Conservation (phyloP, 2,113 vertebrate species). For the Ciconia maguari region DNA sequence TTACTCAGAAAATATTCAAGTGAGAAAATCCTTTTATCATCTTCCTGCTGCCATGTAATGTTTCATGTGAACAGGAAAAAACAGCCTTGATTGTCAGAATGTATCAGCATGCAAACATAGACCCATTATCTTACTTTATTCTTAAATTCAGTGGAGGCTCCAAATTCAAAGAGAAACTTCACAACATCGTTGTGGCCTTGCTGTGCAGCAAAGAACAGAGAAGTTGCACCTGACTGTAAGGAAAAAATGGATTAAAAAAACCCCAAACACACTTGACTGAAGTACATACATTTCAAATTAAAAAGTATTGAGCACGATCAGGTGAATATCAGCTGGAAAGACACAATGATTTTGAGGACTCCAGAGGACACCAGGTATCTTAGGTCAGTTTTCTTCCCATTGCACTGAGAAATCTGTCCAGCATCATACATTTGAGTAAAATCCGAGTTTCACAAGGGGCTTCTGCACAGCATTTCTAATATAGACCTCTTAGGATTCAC, state of each 20-base stretch:
- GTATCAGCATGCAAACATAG: not conserved
- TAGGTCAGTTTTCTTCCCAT: not conserved
- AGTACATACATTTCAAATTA: not conserved
- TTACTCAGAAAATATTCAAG: not conserved
- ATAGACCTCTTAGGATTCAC: not conserved
- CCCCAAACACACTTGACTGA: not conserved
- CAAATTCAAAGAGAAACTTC: conserved; percentile 93
- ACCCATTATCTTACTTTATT: conserved; percentile 82
- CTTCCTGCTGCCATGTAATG: not conserved
- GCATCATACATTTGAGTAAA: not conserved
- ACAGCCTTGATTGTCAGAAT: not conserved
- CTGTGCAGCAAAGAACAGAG: conserved; percentile 94
- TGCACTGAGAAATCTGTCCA: not conserved
- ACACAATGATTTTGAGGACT: not conserved
- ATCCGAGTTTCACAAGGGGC: not conserved
- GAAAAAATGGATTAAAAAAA: not conserved
- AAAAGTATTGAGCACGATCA: not conserved
- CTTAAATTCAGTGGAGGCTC: conserved; percentile 93
- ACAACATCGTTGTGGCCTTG: conserved; percentile 91
- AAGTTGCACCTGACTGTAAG: conserved; percentile 90
- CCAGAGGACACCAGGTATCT: not conserved
- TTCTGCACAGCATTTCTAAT: not conserved
- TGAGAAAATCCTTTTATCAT: not conserved
- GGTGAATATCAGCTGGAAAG: not conserved
- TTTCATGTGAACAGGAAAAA: not conserved